Base-by-base conservation (phyloP, 30 jellyfish, hydroid and myxozoan genomes). In the Euphysa ruthae region DNA sequence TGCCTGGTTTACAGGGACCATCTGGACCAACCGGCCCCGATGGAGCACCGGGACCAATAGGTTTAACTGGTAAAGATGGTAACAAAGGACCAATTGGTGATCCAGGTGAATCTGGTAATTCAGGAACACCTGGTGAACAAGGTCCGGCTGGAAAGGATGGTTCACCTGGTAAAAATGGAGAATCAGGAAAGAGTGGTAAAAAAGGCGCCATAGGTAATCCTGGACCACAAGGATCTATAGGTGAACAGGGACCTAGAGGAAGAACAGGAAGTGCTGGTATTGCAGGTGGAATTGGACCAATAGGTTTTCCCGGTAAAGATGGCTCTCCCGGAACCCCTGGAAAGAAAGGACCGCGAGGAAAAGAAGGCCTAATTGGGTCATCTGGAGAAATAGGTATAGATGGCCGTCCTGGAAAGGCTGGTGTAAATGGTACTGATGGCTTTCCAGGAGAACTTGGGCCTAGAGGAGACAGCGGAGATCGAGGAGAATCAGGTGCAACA, bases 121-220 rank as follows among this genome's bases (percentile, higher is more conserved):
- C 72, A 1, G 85, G 85, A 5, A 0, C 64, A 28, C 10, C 35
- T n/a, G 85, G 85, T 6, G 26, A 12, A 13, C 63, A 64, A 54
- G 85, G 85, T 1, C 51, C 85, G 0, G 83, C 84, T 4, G 85
- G 85, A 15, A 18, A 31, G 14, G 50, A 23, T 29, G 85, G 85
- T 13, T 12, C 19, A 21, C 69, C 42, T 22, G 96, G 96, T 32
- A 71, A 25, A 28, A 72, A 73, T 35, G 96, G 96, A 49, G 84
- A 83, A 13, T 12, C 25, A 4, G 64, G 51, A 6, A 50, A 22
- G 6, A 24, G 18, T 24, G 69, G 66, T 0, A n/a, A 63, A 49
- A 63, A 64, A 70, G 81, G 81, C 42, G 38, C 77, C 49, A 70
- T 72, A 42, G 74, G 92, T 55, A 56, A 50, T 43, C 34, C 63